Evolutionary conservation across 2,113 vertebrate species (phyloP).

Genomic region (Chauna torquata): DNA sequence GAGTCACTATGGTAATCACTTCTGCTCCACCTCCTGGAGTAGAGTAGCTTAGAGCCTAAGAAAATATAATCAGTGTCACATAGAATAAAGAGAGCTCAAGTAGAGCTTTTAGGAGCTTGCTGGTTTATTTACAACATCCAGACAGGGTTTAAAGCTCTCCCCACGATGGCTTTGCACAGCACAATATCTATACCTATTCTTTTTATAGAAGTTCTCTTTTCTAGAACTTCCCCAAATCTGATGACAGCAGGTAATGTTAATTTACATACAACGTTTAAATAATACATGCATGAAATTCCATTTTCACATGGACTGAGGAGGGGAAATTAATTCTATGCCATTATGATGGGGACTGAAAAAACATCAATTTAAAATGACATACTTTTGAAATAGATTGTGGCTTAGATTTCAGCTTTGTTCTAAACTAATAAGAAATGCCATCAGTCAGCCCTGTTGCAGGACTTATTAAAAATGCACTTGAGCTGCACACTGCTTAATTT

Average conservation of each 20-base stretch:
- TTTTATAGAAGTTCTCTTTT: constrained; percentile 3
- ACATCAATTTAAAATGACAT: constrained; percentile 52
- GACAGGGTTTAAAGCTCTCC: neutral
- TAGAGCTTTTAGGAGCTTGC: neutral
- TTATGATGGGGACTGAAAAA: constrained; percentile 50
- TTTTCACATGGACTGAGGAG: constrained; percentile 8
- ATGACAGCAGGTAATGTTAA: constrained; percentile 45
- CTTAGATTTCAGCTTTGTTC: constrained; percentile 66
- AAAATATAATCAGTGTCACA: neutral
- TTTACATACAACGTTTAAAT: constrained; percentile 37
- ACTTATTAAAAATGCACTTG: constrained; percentile 70
- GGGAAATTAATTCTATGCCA: constrained; percentile 27
- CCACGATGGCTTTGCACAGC: neutral
- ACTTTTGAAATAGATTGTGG: constrained; percentile 54
- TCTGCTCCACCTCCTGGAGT: neutral
- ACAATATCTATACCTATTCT: neutral
- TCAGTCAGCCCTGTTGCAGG: constrained; percentile 61
- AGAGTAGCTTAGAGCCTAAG: neutral
- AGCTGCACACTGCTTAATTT: constrained; percentile 62
- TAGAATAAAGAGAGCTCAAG: neutral
- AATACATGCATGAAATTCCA: neutral
- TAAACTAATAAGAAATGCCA: constrained; percentile 61
- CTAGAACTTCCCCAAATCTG: constrained; percentile 47
- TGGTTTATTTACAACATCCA: neutral
- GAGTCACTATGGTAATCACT: constrained; percentile 86